These are phyloP conservation scores for Drosophila yakuba DNA, from an alignment of 1,140 invertebrate genomes.

Conservation along the genomic window DNA sequence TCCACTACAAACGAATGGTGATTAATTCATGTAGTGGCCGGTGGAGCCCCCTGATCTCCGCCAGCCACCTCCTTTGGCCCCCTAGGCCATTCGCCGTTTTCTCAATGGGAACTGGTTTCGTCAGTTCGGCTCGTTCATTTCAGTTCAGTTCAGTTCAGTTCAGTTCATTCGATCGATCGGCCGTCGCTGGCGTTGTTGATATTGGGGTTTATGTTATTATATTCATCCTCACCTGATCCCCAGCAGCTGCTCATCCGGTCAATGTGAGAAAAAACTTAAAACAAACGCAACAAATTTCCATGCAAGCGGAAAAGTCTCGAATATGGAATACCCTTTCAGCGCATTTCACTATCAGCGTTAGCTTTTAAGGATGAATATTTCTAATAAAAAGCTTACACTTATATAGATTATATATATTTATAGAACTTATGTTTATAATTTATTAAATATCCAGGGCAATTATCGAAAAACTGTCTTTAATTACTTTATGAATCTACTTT, in stretches of 20 bases:
- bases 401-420: no score
- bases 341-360: no score
- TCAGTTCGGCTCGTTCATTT: slow-evolving; percentile 54
- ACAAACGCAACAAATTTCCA: slow-evolving; percentile 40
- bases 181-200: slow-evolving; percentile 63
- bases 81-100: slow-evolving; percentile 65
- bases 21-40: slow-evolving; percentile 80
- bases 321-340: slow-evolving; percentile 5
- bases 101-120: slow-evolving; percentile 82
- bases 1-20: slow-evolving; percentile 76
- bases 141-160: slow-evolving; percentile 21
- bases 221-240: slow-evolving; percentile 83
- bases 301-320: neutral
- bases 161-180: slow-evolving; percentile 40
- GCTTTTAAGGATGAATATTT: neutral
- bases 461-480: no score
- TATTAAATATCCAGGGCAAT: no score
- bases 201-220: slow-evolving; percentile 83
- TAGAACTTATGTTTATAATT: no score
- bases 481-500: no score
- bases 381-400: no score
- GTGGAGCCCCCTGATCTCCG: slow-evolving; percentile 5
- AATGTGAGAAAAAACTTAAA: slow-evolving; percentile 80
- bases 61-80: slow-evolving; percentile 21
- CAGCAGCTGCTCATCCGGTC: slow-evolving; percentile 83